phyloP scores from a whole-genome alignment of 2,797 vertebrate genomes.

The Falco novaeseelandiae region DNA sequence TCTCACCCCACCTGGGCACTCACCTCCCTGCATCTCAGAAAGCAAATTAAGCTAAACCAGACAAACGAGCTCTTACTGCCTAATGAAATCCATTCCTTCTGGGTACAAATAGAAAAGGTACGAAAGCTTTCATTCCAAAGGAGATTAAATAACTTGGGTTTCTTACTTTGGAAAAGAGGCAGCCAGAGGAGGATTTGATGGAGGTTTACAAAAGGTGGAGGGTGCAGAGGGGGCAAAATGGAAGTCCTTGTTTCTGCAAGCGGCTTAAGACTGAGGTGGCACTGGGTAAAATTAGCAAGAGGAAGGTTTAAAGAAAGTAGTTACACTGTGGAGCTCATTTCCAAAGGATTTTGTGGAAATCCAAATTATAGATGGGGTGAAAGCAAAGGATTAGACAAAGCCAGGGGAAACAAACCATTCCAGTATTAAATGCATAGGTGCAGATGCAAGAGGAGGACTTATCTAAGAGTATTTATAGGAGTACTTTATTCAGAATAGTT shows the following conservation, averaged over 20 bases:
- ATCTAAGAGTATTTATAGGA: background rate
- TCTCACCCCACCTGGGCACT: background rate
- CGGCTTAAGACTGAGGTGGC: background rate
- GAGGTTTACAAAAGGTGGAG: background rate
- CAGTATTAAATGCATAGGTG: background rate
- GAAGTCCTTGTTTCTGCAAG: background rate
- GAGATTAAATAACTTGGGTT: background rate
- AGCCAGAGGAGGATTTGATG: background rate
- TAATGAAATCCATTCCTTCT: conserved; percentile 2
- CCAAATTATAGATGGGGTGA: background rate
- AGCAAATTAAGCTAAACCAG: background rate
- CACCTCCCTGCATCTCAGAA: background rate
- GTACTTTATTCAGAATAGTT: background rate
- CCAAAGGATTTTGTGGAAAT: background rate
- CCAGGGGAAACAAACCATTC: background rate
- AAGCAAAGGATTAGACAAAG: background rate
- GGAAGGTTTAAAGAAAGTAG: background rate
- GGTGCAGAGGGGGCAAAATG: background rate
- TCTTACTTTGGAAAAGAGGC: background rate
- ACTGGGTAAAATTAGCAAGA: background rate
- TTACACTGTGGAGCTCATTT: background rate
- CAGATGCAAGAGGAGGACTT: background rate
- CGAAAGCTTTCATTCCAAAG: background rate
- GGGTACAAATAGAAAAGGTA: background rate
- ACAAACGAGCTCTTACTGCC: background rate